Percentiles rank a stretch among this genome's conserved stretches.
phyloP scores from a whole-genome alignment of 2,113 vertebrate genomes.

The Furnarius figulus region DNA sequence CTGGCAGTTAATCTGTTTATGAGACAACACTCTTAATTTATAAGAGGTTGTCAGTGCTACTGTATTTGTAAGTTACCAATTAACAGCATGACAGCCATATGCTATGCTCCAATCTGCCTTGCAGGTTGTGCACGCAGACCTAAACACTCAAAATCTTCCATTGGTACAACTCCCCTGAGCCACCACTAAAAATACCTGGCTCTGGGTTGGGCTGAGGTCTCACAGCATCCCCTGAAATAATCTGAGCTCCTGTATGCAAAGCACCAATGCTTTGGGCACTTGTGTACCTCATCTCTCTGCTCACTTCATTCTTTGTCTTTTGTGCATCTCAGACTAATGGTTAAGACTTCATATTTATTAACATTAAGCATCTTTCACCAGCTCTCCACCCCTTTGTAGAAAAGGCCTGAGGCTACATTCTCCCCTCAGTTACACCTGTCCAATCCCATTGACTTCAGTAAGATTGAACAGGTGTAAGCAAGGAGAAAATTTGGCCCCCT shows the following conservation, averaged over 20 bases:
- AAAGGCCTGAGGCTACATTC: conserved; percentile 64
- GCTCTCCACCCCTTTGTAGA: conserved; percentile 35
- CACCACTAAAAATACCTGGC: neutral
- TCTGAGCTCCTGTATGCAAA: neutral
- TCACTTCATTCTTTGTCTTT: neutral
- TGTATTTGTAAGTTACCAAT: neutral
- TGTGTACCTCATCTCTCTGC: neutral
- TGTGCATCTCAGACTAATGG: conserved; percentile 25
- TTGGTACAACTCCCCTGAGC: neutral
- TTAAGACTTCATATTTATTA: conserved; percentile 55
- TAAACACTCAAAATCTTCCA: neutral
- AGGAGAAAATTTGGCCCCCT: conserved; percentile 65
- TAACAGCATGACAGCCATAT: neutral
- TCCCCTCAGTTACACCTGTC: conserved; percentile 67
- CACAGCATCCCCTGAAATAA: neutral
- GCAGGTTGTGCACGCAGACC: neutral
- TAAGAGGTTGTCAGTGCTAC: conserved; percentile 3
- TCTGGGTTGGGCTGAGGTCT: neutral
- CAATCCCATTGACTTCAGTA: conserved; percentile 56
- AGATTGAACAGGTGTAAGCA: conserved; percentile 60
- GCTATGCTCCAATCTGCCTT: neutral
- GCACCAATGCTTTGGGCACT: neutral
- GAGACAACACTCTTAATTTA: conserved; percentile 30
- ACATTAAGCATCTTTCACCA: conserved; percentile 42
- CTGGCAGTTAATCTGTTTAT: conserved; percentile 40